Base-by-base conservation (phyloP, 2,113 vertebrate species). In the Apodemus speciosus region DNA sequence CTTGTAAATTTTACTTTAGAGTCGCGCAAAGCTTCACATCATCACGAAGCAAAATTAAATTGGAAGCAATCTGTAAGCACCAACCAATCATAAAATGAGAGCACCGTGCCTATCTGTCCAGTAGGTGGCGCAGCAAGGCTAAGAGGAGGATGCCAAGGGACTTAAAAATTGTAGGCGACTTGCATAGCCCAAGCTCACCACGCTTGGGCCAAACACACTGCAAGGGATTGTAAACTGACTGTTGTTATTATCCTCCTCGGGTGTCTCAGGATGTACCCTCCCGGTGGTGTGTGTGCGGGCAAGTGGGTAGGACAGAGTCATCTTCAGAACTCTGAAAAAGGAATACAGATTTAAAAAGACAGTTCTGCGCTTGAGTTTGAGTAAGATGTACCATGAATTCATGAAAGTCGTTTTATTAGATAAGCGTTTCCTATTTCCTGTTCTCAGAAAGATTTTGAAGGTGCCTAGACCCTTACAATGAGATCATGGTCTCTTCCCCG, bases 71-170 rank as follows among this genome's bases (percentile, higher is more conserved):
- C 66, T 49, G 27, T 89, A 27, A 56, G 56, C 20, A 90, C 53
- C 66, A 62, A 40, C 69, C 62, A n/a, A n/a, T n/a, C n/a, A 35
- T 56, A 46, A 68, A 95, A 13, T 2, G 40, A 66, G 15, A 27
- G 16, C 2, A 0, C 10, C 76, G 15, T 30, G 60, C 60, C 32
- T 32, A 1, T 83, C 10, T 60, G 1, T 94, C 97, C 97, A 97
- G 95, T 76, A 97, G 96, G 51, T 96, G 96, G 96, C 94, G 0
- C 1, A 73, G 46, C 53, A 69, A 9, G 80, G 72, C 92, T 69
- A 69, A n/a, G 25, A 49, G 76, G 76, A 64, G 30, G 20, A 2
- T 14, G 38, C 2, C 10, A 49, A 56, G 3, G 10, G 87, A 23
- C 43, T 80, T 23, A 32, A 49, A 38, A 38, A 53, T 35, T 53